These are phyloP conservation scores for Cygnus atratus DNA, from an alignment of 2,113 vertebrate genomes.

Conservation along the genomic window DNA sequence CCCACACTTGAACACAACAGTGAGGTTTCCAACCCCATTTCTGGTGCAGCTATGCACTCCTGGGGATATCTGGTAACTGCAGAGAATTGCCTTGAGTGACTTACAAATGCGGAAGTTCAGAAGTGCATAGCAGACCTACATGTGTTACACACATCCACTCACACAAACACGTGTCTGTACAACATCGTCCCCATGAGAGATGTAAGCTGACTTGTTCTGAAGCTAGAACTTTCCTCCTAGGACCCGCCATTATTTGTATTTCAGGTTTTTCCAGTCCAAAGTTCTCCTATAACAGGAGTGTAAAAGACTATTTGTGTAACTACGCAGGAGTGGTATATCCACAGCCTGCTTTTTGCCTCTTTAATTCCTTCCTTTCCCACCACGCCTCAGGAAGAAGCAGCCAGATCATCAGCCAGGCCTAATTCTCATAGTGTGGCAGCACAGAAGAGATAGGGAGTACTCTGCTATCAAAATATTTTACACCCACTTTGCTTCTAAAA, in stretches of 20 bases:
- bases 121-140: background rate
- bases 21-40: background rate
- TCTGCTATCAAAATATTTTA: background rate
- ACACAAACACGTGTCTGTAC: background rate
- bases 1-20: background rate
- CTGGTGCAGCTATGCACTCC: background rate
- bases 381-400: background rate
- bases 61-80: background rate
- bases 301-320: background rate
- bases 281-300: background rate
- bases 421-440: accelerated
- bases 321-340: background rate
- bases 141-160: background rate
- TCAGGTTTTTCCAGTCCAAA: background rate
- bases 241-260: background rate
- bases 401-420: background rate
- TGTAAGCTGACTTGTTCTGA: background rate
- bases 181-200: background rate
- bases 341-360: background rate
- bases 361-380: background rate
- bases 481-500: background rate
- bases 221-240: background rate
- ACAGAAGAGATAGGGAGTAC: background rate
- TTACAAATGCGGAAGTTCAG: background rate
- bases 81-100: background rate